Evolutionary conservation across 2,797 vertebrate species (phyloP).

Genomic region (Hoplostethus mediterraneus): DNA sequence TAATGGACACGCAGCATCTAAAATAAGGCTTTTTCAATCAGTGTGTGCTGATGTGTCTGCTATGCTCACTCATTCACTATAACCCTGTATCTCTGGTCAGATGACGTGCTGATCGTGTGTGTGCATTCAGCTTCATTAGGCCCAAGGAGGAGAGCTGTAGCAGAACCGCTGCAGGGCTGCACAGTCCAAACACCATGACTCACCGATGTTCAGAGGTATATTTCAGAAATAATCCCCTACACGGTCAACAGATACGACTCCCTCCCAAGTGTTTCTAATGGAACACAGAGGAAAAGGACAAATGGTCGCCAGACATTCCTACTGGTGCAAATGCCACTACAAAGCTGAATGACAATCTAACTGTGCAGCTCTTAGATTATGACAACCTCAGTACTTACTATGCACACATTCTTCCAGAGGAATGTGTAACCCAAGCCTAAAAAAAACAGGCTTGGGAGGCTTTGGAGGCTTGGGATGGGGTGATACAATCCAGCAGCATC

Average conservation of each 20-base stretch:
- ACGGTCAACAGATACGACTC: slow-evolving; percentile 20
- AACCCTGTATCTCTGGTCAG: background rate
- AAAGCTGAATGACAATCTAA: slow-evolving; percentile 16
- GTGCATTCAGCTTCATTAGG: slow-evolving; percentile 38
- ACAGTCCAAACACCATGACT: slow-evolving; percentile 60
- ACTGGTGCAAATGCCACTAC: background rate
- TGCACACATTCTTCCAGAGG: background rate
- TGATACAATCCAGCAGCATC: background rate
- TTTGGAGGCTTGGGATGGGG: background rate
- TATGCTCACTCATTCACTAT: slow-evolving; percentile 4
- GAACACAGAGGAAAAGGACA: slow-evolving; percentile 4
- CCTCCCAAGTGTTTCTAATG: slow-evolving; percentile 9
- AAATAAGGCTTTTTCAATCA: slow-evolving; percentile 10
- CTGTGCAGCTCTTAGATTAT: slow-evolving; percentile 12
- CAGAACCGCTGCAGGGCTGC: slow-evolving; percentile 15
- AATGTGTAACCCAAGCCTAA: background rate
- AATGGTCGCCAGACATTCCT: slow-evolving; percentile 16
- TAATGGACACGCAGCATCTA: slow-evolving; percentile 8
- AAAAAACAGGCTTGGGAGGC: background rate
- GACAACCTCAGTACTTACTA: background rate
- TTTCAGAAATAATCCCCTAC: slow-evolving; percentile 32
- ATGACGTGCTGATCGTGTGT: slow-evolving; percentile 16
- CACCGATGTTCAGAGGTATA: slow-evolving; percentile 41
- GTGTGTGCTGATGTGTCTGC: slow-evolving; percentile 22
- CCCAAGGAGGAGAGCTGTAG: slow-evolving; percentile 39